Evolutionary conservation across 1,140 invertebrate genomes (phyloP).

Genomic region (Prorops nasuta): DNA sequence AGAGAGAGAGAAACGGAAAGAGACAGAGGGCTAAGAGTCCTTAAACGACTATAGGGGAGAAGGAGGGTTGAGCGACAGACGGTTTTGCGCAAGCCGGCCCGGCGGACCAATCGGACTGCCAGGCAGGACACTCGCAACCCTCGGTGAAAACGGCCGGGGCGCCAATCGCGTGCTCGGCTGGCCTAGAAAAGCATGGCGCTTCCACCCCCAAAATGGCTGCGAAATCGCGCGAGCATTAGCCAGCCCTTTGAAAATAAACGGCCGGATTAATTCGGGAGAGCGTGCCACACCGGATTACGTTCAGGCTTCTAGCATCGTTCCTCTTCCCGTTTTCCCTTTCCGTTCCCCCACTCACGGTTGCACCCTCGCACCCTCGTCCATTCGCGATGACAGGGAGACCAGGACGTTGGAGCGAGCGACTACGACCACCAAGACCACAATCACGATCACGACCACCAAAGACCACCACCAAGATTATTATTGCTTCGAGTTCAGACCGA

Average conservation of each 20-base stretch:
- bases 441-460: too few relatives aligned
- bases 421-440: too few relatives aligned
- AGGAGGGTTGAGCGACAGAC: too few relatives aligned
- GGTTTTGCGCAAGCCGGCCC: too few relatives aligned
- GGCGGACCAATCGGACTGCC: too few relatives aligned
- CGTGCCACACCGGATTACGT: too few relatives aligned
- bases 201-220: constrained; percentile 57
- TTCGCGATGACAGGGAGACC: neutral
- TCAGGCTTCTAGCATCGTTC: neutral
- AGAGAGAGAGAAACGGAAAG: neutral
- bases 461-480: too few relatives aligned
- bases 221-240: constrained; percentile 49
- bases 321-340: neutral
- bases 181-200: constrained; percentile 20
- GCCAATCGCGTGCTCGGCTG: neutral
- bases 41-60: too few relatives aligned
- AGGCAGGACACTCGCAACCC: too few relatives aligned
- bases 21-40: constrained; percentile 1
- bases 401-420: neutral
- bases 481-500: too few relatives aligned
- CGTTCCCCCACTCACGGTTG: neutral
- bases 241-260: constrained; percentile 53
- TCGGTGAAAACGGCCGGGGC: constrained; percentile 4
- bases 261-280: constrained; percentile 51
- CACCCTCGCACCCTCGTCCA: neutral